Percentiles rank a stretch among this genome's conserved stretches.
Evolutionary conservation across 2,888 invertebrate species (phyloP).

Genomic region (Diadegma fenestrale): DNA sequence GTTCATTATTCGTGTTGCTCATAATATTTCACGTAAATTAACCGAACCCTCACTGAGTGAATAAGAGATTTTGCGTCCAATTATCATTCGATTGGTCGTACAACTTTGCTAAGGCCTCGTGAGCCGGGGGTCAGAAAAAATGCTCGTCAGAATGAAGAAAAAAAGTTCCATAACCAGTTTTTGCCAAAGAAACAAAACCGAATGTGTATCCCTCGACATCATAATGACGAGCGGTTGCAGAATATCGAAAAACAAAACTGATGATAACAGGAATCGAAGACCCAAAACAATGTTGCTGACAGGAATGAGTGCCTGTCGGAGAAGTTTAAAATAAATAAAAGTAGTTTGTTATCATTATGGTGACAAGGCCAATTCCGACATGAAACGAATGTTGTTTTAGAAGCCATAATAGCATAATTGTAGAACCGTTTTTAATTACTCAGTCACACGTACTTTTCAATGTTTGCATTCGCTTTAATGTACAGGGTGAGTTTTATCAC

Average conservation of each 20-base stretch:
- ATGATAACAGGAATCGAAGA: background rate
- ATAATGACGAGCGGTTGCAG: background rate
- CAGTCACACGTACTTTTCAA: conserved; percentile 78
- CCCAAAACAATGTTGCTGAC: background rate
- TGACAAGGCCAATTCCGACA: conserved; percentile 22
- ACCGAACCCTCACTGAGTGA: background rate
- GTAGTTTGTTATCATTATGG: conserved; percentile 57
- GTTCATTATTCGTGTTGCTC: background rate
- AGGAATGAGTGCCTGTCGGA: background rate
- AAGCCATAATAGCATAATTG: conserved; percentile 75
- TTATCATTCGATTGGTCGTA: background rate
- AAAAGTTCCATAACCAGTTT: background rate
- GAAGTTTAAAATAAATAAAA: background rate
- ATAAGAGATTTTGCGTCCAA: background rate
- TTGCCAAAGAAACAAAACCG: background rate
- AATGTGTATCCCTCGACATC: background rate
- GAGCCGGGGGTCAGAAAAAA: background rate
- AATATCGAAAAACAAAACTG: background rate
- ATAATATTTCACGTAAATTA: conserved; percentile 7
- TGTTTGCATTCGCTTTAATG: conserved; percentile 67
- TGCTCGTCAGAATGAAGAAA: background rate
- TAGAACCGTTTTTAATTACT: conserved; percentile 70
- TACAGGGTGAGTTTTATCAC: background rate
- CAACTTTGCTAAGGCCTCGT: background rate
- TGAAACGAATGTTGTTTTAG: conserved; percentile 75